Conservation (phyloP, 37 sponge, comb jelly and placozoan species). For the Axinella damicornis region DNA sequence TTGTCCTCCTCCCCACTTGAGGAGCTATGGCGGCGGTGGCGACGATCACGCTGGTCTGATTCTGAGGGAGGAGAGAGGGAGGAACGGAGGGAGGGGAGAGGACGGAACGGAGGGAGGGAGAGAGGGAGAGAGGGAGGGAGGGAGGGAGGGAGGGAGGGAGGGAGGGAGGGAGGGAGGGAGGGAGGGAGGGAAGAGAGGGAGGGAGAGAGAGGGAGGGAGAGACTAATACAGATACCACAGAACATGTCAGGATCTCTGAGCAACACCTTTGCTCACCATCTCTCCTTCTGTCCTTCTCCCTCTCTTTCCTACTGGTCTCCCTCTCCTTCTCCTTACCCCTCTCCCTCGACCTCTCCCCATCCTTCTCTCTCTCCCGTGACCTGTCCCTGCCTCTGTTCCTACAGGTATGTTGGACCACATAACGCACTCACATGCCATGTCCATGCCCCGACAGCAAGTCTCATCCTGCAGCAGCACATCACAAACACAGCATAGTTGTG, state of each 20-base stretch:
- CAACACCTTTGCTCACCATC: not conserved
- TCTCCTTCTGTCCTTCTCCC: not conserved
- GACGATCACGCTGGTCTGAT: too few relatives aligned
- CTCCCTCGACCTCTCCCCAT: slow-evolving; percentile 2
- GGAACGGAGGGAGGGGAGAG: too few relatives aligned
- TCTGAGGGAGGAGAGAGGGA: not conserved
- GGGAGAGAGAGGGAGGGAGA: too few relatives aligned
- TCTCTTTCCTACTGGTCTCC: not conserved
- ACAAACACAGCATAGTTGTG: too few relatives aligned
- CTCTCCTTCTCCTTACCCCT: slow-evolving; percentile 13
- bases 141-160: not conserved
- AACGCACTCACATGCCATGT: too few relatives aligned
- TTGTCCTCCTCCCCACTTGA: not conserved
- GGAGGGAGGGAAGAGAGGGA: too few relatives aligned
- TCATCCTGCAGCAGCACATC: too few relatives aligned
- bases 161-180: not conserved
- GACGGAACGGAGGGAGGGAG: not conserved
- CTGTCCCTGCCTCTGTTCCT: not conserved
- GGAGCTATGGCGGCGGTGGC: too few relatives aligned
- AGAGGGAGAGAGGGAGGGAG: not conserved
- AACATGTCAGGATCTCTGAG: not conserved
- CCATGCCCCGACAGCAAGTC: too few relatives aligned
- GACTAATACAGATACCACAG: not conserved
- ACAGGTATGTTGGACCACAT: too few relatives aligned
- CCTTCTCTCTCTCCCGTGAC: slow-evolving; percentile 10